phyloP scores from a whole-genome alignment of 2,888 invertebrate genomes.

The Luperina testacea region DNA sequence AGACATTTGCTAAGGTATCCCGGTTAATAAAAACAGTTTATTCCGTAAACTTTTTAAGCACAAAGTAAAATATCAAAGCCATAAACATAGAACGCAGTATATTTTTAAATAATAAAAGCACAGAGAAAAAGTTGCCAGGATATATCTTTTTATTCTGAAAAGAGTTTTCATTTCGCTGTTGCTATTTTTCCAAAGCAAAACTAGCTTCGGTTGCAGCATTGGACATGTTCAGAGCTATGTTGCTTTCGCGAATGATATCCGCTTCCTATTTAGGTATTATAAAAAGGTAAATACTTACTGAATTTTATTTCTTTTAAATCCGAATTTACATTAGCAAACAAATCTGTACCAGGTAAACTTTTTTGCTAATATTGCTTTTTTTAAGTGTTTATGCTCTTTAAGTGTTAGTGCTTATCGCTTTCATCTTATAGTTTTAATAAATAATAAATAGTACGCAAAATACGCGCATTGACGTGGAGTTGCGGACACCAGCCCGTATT shows the following conservation, averaged over 20 bases:
- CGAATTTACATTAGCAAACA: background rate
- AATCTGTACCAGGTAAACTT: background rate
- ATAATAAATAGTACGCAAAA: too few species aligned
- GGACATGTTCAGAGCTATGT: conserved; percentile 24
- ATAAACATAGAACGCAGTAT: conserved; percentile 27
- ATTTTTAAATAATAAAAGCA: conserved; percentile 44
- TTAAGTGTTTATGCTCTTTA: background rate
- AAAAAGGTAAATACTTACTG: background rate
- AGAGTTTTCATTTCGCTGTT: conserved; percentile 48
- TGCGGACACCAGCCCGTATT: too few species aligned
- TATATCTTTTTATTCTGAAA: conserved; percentile 46
- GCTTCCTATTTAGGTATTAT: conserved; percentile 25
- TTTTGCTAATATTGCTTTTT: too few species aligned
- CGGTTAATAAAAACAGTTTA: background rate
- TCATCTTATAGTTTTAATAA: background rate
- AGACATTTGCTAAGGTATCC: background rate
- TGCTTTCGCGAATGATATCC: conserved; percentile 16
- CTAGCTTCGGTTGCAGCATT: conserved; percentile 20
- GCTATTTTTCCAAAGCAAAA: conserved; percentile 48
- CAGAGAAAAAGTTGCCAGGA: conserved; percentile 30
- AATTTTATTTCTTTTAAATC: background rate
- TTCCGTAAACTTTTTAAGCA: conserved; percentile 2
- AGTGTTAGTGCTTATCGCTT: too few species aligned
- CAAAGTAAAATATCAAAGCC: conserved; percentile 17
- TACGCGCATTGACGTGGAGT: too few species aligned